Base-by-base conservation (phyloP, 2,113 vertebrate genomes). In the Coptodon bakossiorum region DNA sequence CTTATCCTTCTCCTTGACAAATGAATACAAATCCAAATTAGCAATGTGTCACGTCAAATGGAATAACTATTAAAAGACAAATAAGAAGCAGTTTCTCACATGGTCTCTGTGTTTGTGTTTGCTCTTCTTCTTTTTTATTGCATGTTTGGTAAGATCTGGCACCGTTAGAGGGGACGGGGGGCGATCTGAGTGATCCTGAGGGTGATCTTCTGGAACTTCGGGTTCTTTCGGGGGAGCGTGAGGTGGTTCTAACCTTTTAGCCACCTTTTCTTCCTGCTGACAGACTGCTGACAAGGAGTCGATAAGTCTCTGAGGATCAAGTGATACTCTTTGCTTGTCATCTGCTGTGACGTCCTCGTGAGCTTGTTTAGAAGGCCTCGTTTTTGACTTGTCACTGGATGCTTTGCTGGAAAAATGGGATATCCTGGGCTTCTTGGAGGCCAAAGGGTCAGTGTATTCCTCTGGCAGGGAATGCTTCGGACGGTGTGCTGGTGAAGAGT, bases 341-440 rank as follows among this genome's bases (percentile, higher is more conserved):
- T 88, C 87, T 16, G 38, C 78, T 0, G 88, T 84, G 16, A 52
- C 27, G 27, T 83, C 88, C 53, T 22, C 82, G 2, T 22, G 82
- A 3, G 63, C 96, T 3, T 92, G 96, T 4, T 95, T 95, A 36
- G 96, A 81, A 0, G 91, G 63, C 4, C 83, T 95, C 31, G 88
- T 56, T 22, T 50, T 54, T 2, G 76, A 56, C 80, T 95, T 97
- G 81, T 96, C 96, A 0, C 96, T 96, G 38, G 95, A 93, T 3
- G 93, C 86, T 83, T 97, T 96, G 89, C 96, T 96, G 4, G 96
- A 91, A 79, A 98, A 53, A 71, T 96, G 98, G 0, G 98, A 99
- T 56, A 99, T 97, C 89, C 98, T 92, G 80, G 97, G 97, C 88
- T 97, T 98, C 93, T 98, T 99, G 89, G 85, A 97, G 89, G 94